These are phyloP conservation scores for Noctua janthina DNA, from an alignment of 2,888 invertebrate species.

Conservation along the genomic window DNA sequence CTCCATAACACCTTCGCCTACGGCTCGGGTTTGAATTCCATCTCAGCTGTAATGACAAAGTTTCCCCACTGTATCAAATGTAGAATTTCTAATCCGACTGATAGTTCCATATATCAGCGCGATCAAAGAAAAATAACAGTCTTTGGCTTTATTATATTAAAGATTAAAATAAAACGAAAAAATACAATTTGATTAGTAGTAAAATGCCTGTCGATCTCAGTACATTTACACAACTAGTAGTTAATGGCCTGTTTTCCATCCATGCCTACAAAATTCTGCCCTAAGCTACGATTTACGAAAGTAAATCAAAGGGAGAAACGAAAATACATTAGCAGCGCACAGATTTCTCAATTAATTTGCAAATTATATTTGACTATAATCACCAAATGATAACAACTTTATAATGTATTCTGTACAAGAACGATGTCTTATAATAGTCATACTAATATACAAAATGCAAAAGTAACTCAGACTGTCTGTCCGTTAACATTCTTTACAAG, in stretches of 20 bases:
- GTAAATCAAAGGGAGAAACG: neutral
- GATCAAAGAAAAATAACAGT: neutral
- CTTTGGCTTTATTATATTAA: neutral
- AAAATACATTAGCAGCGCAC: neutral
- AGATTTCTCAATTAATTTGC: slow-evolving; percentile 3
- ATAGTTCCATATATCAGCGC: neutral
- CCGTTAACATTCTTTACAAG: too few relatives aligned
- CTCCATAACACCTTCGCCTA: neutral
- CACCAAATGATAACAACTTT: slow-evolving; percentile 7
- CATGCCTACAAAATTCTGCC: neutral
- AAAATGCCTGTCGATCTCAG: neutral
- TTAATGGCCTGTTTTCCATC: neutral
- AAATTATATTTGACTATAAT: slow-evolving; percentile 20
- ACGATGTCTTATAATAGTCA: neutral
- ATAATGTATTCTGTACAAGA: neutral
- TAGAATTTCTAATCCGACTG: neutral
- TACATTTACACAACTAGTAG: neutral
- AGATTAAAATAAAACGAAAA: neutral
- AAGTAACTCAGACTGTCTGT: too few relatives aligned
- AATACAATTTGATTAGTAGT: neutral
- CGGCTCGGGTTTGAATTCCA: neutral
- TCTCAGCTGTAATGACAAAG: neutral
- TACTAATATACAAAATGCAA: too few relatives aligned
- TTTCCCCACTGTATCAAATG: neutral
- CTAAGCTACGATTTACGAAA: neutral